phyloP scores from a whole-genome alignment of 2,888 invertebrate species.

The Archaeoteleia sp. region DNA sequence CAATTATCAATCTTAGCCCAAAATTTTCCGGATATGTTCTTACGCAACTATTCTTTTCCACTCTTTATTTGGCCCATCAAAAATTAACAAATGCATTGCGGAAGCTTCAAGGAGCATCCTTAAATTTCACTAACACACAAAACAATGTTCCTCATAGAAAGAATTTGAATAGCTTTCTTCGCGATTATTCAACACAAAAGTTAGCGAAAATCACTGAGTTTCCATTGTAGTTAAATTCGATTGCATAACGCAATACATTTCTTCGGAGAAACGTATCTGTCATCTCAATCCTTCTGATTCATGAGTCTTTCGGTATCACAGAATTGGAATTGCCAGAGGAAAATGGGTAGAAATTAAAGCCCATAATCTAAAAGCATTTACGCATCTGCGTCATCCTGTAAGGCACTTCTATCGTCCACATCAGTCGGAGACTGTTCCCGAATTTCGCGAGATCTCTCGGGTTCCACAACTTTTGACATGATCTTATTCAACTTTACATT shows the following conservation, averaged over 20 bases:
- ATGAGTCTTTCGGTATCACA: conserved; percentile 51
- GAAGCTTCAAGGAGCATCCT: too few relatives aligned
- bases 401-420: conserved; percentile 14
- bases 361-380: conserved; percentile 33
- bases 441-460: conserved; percentile 25
- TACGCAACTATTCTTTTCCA: too few relatives aligned
- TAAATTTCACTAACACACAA: too few relatives aligned
- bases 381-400: conserved; percentile 32
- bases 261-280: conserved; percentile 21
- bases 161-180: too few relatives aligned
- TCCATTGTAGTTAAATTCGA: background rate
- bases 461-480: conserved; percentile 3
- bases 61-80: too few relatives aligned
- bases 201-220: too few relatives aligned
- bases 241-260: background rate
- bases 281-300: conserved; percentile 22
- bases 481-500: conserved; percentile 33
- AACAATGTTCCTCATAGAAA: too few relatives aligned
- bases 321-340: conserved; percentile 46
- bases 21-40: too few relatives aligned
- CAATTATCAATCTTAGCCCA: too few relatives aligned
- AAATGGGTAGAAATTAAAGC: conserved; percentile 33
- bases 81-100: too few relatives aligned
- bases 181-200: too few relatives aligned
- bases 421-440: background rate